Evolutionary conservation across 2,797 vertebrate species (phyloP), one percentile per base, ranked within the genome.

Genomic region (Leptatherina wallacei): DNA sequence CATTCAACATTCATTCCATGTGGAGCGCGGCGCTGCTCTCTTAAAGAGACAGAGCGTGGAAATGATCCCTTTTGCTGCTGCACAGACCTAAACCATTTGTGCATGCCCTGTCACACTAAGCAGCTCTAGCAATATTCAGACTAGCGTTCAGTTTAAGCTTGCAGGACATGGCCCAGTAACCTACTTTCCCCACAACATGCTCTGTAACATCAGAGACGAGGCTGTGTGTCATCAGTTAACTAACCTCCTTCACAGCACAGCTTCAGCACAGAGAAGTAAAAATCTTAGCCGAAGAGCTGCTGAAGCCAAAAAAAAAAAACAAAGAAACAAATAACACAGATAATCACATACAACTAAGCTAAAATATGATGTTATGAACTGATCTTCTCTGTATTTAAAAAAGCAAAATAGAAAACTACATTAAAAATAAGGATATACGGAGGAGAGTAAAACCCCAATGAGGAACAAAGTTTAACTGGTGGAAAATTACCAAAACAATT

Each of bases 91-190:
- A 74, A 71, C 91, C 93, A 95, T 95, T 94, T 95, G 85, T 93
- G 95, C 93, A 89, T 95, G 94, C 78, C 90, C 73, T 88, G 95
- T 95, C 94, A 95, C 90, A 89, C 83, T 88, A 87, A 90, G 90
- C 89, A 90, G 91, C 91, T 91, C 91, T 67, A 86, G 92, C 90
- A 91, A 92, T 90, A 91, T 92, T 93, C 91, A 89, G 93, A 92
- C 89, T 86, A 85, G 89, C 78, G 63, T 91, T 93, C 88, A 91
- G 90, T 92, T 91, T 92, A 92, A 94, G 93, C 94, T 94, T 92
- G 91, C 92, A 94, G 94, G 92, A 93, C 92, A 89, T 94, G 94
- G 85, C 94, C 95, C 92, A 95, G 92, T 95, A 93, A 95, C 95
- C 95, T 93, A 95, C 93, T 94, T 95, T 95, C 90, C 87, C 85